phyloP scores from a whole-genome alignment of 2,797 vertebrate species.

The Premnoplex brunnescens region DNA sequence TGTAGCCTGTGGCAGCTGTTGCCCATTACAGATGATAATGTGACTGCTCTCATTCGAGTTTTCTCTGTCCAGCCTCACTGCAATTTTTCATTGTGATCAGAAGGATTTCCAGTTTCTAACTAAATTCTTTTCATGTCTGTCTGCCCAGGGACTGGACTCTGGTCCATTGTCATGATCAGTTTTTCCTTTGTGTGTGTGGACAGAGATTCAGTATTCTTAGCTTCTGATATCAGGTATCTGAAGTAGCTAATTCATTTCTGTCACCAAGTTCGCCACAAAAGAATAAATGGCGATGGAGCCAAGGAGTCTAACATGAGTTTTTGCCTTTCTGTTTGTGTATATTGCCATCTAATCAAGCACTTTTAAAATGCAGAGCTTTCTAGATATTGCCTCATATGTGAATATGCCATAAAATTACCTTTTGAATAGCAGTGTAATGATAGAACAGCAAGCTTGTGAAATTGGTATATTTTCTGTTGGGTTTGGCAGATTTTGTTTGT shows the following conservation, averaged over 20 bases:
- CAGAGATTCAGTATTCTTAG: background rate
- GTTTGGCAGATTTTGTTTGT: background rate
- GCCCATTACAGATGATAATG: background rate
- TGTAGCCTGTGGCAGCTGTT: background rate
- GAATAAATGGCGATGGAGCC: background rate
- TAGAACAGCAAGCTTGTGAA: background rate
- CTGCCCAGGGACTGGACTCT: background rate
- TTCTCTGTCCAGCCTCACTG: background rate
- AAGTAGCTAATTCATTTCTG: background rate
- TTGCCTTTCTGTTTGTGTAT: background rate
- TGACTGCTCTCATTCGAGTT: background rate
- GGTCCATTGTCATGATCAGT: background rate
- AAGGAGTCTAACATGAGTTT: background rate
- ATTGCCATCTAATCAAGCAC: background rate
- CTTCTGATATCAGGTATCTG: background rate
- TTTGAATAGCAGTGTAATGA: background rate
- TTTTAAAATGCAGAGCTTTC: background rate
- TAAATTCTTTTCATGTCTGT: background rate
- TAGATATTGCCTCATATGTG: background rate
- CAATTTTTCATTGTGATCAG: background rate
- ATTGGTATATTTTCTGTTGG: background rate
- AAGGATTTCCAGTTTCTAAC: background rate
- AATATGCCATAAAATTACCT: background rate
- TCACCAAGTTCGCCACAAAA: background rate
- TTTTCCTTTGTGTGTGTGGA: background rate